Evolutionary conservation across 2,113 vertebrate species (phyloP).

Genomic region (Pachypanchax playfairii): DNA sequence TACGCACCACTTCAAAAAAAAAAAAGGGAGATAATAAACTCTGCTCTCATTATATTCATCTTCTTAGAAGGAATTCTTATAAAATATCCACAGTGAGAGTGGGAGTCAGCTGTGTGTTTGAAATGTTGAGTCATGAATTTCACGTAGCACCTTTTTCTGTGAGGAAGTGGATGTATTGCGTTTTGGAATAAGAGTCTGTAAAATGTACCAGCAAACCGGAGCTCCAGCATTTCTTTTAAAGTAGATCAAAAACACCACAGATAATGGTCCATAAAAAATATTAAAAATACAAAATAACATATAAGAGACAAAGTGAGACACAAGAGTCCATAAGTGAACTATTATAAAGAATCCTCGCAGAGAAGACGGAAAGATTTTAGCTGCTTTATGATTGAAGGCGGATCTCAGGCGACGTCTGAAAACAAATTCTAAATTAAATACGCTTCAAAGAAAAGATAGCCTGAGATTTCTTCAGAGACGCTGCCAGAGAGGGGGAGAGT

Average conservation of each 20-base stretch:
- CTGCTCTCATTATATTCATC: conserved; percentile 21
- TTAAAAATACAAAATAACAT: conserved; percentile 56
- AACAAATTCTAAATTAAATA: conserved; percentile 20
- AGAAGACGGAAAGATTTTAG: conserved; percentile 65
- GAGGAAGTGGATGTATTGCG: conserved; percentile 57
- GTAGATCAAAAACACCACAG: conserved; percentile 48
- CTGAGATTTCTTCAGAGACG: conserved; percentile 60
- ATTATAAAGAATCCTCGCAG: conserved; percentile 51
- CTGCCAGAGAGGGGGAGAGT: not conserved
- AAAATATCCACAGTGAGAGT: conserved; percentile 38
- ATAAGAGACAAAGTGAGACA: conserved; percentile 46
- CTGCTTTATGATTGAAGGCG: conserved; percentile 72
- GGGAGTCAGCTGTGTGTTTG: conserved; percentile 23
- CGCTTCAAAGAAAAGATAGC: conserved; percentile 41
- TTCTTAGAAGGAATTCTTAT: conserved; percentile 33
- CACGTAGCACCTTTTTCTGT: conserved; percentile 61
- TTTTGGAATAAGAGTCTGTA: conserved; percentile 65
- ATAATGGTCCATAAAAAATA: conserved; percentile 53
- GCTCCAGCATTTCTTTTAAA: conserved; percentile 66
- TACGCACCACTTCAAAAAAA: conserved; percentile 31
- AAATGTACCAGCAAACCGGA: conserved; percentile 63
- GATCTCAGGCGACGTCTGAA: conserved; percentile 61
- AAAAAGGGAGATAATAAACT: conserved; percentile 5
- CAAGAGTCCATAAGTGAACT: conserved; percentile 61
- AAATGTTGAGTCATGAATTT: conserved; percentile 46